These are phyloP conservation scores for Machimus rusticus DNA, from an alignment of 2,888 invertebrate species.

Conservation along the genomic window DNA sequence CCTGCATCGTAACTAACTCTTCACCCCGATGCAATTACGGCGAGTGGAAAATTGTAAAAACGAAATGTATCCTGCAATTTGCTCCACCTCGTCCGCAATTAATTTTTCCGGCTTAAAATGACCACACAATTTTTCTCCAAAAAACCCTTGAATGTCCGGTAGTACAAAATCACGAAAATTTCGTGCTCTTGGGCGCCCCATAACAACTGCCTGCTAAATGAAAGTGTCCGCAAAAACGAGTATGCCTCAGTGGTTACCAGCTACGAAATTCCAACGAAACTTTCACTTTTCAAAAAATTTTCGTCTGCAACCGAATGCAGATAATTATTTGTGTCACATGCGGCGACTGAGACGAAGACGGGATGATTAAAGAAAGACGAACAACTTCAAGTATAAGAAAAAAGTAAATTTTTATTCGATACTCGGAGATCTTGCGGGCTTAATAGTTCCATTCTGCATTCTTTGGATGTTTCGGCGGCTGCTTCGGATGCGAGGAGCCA, in stretches of 20 bases:
- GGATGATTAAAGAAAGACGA: not conserved
- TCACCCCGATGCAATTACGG: not conserved
- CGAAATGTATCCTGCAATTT: not conserved
- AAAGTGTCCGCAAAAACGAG: not conserved
- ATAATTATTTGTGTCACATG: not conserved
- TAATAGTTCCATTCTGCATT: not conserved
- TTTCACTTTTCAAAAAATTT: not conserved
- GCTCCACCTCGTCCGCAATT: not conserved
- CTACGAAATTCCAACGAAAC: not conserved
- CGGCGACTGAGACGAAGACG: not conserved
- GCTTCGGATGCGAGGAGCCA: not conserved
- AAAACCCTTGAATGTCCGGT: not conserved
- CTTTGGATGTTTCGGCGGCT: not conserved
- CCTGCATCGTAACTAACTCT: not conserved
- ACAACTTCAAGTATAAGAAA: not conserved
- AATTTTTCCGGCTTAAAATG: not conserved
- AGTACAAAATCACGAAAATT: not conserved
- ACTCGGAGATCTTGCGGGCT: not conserved
- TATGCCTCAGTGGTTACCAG: not conserved
- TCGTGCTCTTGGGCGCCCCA: not conserved
- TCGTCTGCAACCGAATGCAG: not conserved
- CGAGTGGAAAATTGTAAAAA: not conserved
- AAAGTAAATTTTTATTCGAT: not conserved
- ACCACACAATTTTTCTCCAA: not conserved
- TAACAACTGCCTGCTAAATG: not conserved